Evolutionary conservation across 1,140 invertebrate genomes (phyloP).

Genomic region (Eumaeus atala): DNA sequence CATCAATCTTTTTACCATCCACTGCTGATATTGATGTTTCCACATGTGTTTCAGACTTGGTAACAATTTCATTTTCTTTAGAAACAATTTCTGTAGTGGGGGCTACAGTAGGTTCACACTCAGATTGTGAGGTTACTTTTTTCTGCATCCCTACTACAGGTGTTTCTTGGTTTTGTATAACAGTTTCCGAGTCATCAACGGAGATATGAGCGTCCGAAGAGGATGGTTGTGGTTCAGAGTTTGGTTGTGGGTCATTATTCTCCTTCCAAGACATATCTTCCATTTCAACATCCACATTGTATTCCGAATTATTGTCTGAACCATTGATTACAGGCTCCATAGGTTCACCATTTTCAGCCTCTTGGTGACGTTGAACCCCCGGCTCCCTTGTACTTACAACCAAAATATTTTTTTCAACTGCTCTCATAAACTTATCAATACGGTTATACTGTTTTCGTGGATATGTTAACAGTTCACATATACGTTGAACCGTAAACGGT

Average conservation of each 20-base stretch:
- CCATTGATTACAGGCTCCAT: constrained; percentile 76
- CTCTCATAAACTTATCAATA: constrained; percentile 96
- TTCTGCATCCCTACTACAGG: constrained; percentile 33
- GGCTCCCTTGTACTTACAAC: constrained; percentile 97
- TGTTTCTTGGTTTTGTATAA: constrained; percentile 44
- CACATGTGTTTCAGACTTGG: constrained; percentile 15
- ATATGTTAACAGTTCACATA: constrained; percentile 93
- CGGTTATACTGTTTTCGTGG: constrained; percentile 96
- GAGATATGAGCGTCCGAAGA: constrained; percentile 61
- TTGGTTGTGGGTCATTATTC: constrained; percentile 37
- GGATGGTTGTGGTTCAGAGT: constrained; percentile 54
- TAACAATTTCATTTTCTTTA: not conserved
- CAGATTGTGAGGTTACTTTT: constrained; percentile 38
- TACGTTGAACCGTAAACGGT: constrained; percentile 96
- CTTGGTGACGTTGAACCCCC: constrained; percentile 75
- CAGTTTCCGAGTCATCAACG: constrained; percentile 53
- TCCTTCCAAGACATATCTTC: constrained; percentile 78
- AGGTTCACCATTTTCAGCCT: constrained; percentile 81
- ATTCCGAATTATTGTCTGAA: constrained; percentile 76
- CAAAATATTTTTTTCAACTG: constrained; percentile 94
- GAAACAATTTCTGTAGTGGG: constrained; percentile 22
- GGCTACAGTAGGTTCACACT: constrained; percentile 46
- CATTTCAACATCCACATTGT: constrained; percentile 81
- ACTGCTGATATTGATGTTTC: constrained; percentile 22
- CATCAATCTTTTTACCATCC: constrained; percentile 29